Evolutionary conservation across 23 tunicate species (phyloP), one percentile per base, ranked within the genome.

Genomic region (Ascidia mentula): DNA sequence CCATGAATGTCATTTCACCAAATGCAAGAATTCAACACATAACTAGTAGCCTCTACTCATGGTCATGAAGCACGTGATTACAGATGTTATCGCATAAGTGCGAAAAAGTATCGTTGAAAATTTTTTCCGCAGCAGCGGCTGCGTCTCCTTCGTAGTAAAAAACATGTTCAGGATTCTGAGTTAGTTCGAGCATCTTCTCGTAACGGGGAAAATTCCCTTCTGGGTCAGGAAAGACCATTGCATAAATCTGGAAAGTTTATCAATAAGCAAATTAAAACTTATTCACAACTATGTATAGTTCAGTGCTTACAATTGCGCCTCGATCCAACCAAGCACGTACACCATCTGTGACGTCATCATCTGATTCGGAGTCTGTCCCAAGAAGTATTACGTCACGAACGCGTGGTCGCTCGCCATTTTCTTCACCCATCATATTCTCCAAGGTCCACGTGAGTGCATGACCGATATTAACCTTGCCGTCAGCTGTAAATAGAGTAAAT

Each of bases 321-420:
- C 74, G 38, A 6, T 70, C 74, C 38, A 34, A 28, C 74, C 74
- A 70, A 22, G 30, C 30, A 22, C 32, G 31, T 6, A 70, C 38
- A 70, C 38, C 38, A 35, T 70, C 74, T 2, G 74, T 70, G 74
- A 70, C 74, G 74, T 70, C 74, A 70, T 70, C 74, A 70, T 70
- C 74, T 5, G 74, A 70, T 34, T 33, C 37, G 38, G 38, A 34
- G 32, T 70, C 74, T 35, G 74, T 70, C 30, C 38, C 74, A 22
- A 70, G 74, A 28, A 70, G 18, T 1, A 70, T 22, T 32, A 70
- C 74, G 39, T 70, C 74, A 34, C 74, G 74, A 34, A 70, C 74
- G 8, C 74, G 38, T 5, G 74, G 74, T 70, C 74, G 34, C 37
- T 70, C 74, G 4, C 74, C 74, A 20, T 34, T 70, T 33, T 34